These are phyloP conservation scores for Xestia sexstrigata DNA, from an alignment of 2,888 invertebrate genomes.

Conservation along the genomic window DNA sequence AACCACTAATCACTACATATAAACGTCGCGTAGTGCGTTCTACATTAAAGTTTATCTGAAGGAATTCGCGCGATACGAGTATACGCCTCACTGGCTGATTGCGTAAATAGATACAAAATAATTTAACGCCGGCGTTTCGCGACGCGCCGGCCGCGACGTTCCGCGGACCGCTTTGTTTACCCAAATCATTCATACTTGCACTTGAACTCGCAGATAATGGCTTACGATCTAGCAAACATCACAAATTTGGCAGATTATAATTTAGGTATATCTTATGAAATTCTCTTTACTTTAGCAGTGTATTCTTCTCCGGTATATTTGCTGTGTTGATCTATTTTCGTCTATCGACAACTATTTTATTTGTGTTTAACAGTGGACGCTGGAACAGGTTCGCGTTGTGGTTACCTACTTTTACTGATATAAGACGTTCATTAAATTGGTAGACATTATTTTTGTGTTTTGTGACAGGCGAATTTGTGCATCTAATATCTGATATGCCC, in stretches of 20 bases:
- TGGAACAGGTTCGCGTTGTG: slow-evolving; percentile 18
- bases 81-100: slow-evolving; percentile 34
- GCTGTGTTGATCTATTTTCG: slow-evolving; percentile 34
- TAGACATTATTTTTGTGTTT: background rate
- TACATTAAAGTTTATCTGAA: slow-evolving; percentile 56
- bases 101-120: slow-evolving; percentile 62
- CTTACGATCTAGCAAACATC: slow-evolving; percentile 9
- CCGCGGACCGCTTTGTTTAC: slow-evolving; percentile 46
- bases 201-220: slow-evolving; percentile 32
- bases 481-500: background rate
- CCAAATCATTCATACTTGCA: slow-evolving; percentile 51
- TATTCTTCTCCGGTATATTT: slow-evolving; percentile 13
- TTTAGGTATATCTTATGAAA: background rate
- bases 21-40: slow-evolving; percentile 14
- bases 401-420: background rate
- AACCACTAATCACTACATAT: background rate
- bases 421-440: background rate
- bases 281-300: slow-evolving; percentile 9
- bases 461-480: background rate
- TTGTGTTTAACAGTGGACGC: slow-evolving; percentile 20
- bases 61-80: slow-evolving; percentile 56
- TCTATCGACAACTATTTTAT: slow-evolving; percentile 36
- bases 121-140: slow-evolving; percentile 16
- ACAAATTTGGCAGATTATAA: slow-evolving; percentile 2
- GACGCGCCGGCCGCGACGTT: background rate